Evolutionary conservation across 2,113 vertebrate species (phyloP), one percentile per base, ranked within the genome.

Genomic region (Pantherophis guttatus): DNA sequence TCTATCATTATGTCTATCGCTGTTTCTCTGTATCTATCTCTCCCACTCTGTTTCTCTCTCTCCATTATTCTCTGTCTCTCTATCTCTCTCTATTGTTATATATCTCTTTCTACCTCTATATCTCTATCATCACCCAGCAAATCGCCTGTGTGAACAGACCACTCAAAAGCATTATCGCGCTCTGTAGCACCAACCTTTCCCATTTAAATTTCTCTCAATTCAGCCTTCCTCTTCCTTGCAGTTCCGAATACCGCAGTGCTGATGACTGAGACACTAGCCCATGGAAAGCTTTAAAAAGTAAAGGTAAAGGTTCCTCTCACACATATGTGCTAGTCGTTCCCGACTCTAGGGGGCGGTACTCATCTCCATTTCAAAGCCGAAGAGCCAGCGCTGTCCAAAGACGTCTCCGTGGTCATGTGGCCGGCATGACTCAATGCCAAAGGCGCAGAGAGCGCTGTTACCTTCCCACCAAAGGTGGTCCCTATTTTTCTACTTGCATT

Each of bases 381-480:
- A 53, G 52, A 53, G 52, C 52, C 52, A 53, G 52, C 52, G 10
- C 52, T 53, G 52, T 10, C 10, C 0, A 0, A 53, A 53, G 52
- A 53, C 2, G 10, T 53, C 52, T 53, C 52, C 52, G 0, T 53
- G 10, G 52, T 53, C 52, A 10, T 53, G 52, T 53, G 52, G 10
- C 9, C 10, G 10, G 52, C 52, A 53, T 11, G 52, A 53, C 52
- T 52, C 8, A 52, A 52, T 0, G 52, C 10, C 10, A 11, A 53
- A 53, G 10, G 52, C 10, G 10, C 52, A 53, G 0, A 0, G 9
- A 53, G 11, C 0, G 2, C 52, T 53, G 52, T 53, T 53, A 1
- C 1, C 52, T 53, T 10, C 52, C 52, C 52, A 53, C 52, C 52
- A 12, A 53, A 10, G 52, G 10, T 10, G 52, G 52, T 53, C 9